These are phyloP conservation scores for Lipophrys pholis DNA, from an alignment of 2,113 vertebrate genomes.

Conservation along the genomic window DNA sequence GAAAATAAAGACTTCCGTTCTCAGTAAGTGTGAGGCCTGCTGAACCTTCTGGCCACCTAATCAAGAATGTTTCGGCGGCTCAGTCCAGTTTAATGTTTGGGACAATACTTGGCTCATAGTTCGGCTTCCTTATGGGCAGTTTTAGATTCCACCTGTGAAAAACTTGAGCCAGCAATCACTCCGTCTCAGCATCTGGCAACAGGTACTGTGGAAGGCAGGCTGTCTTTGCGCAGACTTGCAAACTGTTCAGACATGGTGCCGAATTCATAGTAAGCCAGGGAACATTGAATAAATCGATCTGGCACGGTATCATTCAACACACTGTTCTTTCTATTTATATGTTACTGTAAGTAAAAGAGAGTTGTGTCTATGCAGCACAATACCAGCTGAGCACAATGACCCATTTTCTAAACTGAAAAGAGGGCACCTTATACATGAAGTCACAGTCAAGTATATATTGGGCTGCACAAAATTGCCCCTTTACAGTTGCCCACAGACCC, in stretches of 20 bases:
- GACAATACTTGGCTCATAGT: not conserved
- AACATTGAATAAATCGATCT: constrained; percentile 20
- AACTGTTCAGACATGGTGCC: constrained; percentile 9
- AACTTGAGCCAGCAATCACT: not conserved
- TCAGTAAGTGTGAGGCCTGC: constrained; percentile 2
- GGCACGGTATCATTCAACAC: not conserved
- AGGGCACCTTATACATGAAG: constrained; percentile 20
- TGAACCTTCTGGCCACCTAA: constrained; percentile 2
- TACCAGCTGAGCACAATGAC: constrained; percentile 25
- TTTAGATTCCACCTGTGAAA: constrained; percentile 11
- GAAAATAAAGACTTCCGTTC: constrained; percentile 5
- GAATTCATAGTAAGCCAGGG: constrained; percentile 1
- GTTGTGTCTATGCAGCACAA: constrained; percentile 27
- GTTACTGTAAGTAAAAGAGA: constrained; percentile 29
- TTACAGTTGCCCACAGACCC: too few relatives aligned
- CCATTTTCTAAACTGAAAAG: constrained; percentile 39
- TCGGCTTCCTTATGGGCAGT: constrained; percentile 10
- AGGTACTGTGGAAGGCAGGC: not conserved
- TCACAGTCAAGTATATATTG: not conserved
- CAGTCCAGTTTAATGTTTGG: constrained; percentile 1
- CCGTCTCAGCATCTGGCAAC: constrained; percentile 27
- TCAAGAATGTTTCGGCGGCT: constrained; percentile 1
- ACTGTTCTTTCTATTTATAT: constrained; percentile 37
- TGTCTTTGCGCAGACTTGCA: constrained; percentile 6
- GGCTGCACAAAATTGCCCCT: not conserved